phyloP scores from a whole-genome alignment of 2,888 invertebrate genomes.

The Hedychridium roseum region DNA sequence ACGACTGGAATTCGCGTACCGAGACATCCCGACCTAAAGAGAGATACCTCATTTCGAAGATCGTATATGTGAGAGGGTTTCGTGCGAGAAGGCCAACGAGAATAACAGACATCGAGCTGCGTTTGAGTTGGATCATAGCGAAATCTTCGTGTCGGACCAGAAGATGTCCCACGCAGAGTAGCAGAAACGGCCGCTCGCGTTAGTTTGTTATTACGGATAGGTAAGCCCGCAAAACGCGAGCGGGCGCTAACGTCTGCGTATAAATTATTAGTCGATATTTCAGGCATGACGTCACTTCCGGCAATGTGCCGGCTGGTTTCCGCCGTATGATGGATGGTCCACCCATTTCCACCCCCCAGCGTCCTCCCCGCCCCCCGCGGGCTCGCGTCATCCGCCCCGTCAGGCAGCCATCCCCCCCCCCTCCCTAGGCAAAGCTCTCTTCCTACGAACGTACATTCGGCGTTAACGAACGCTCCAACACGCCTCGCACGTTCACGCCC shows the following conservation, averaged over 20 bases:
- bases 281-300: conserved; percentile 61
- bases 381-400: conserved; percentile 29
- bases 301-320: conserved; percentile 61
- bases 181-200: conserved; percentile 30
- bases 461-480: conserved; percentile 13
- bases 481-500: conserved; percentile 15
- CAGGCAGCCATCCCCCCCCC: no score
- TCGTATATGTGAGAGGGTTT: not conserved
- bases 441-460: conserved; percentile 40
- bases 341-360: conserved; percentile 28
- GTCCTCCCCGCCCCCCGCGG: conserved; percentile 24
- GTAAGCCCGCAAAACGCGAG: conserved; percentile 43
- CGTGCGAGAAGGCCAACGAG: not conserved
- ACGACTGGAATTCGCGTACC: no score
- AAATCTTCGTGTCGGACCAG: no score
- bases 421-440: no score
- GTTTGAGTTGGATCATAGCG: no score
- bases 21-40: no score
- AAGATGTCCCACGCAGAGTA: conserved; percentile 7
- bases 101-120: no score
- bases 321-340: conserved; percentile 57
- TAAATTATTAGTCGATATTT: conserved; percentile 63
- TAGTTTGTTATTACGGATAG: conserved; percentile 46
- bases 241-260: conserved; percentile 57
- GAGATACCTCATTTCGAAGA: no score